Evolutionary conservation across 2,113 vertebrate species (phyloP).

Genomic region (Rhinoderma darwinii): DNA sequence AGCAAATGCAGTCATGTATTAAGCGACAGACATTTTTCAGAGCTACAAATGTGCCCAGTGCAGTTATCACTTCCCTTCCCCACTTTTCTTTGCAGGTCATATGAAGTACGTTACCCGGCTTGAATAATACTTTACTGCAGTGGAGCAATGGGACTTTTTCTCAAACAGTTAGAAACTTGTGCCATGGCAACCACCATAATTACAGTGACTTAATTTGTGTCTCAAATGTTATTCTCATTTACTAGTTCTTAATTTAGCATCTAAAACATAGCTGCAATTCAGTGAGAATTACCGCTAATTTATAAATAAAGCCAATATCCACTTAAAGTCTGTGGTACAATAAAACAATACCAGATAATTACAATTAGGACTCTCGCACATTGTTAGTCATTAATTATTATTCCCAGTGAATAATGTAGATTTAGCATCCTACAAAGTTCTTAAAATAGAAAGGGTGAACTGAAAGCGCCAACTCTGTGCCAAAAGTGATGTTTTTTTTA

Average conservation of each 20-base stretch:
- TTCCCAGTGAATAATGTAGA: neutral
- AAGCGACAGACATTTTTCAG: neutral
- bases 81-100: neutral
- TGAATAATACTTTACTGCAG: neutral
- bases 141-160: neutral
- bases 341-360: slow-evolving; percentile 40
- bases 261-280: slow-evolving; percentile 11
- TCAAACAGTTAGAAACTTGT: neutral
- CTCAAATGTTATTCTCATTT: slow-evolving; percentile 9
- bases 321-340: slow-evolving; percentile 21
- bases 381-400: slow-evolving; percentile 14
- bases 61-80: neutral
- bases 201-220: slow-evolving; percentile 15
- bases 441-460: slow-evolving; percentile 25
- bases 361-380: slow-evolving; percentile 13
- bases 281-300: slow-evolving; percentile 7
- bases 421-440: neutral
- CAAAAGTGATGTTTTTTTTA: neutral
- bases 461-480: neutral
- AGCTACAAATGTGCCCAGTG: neutral
- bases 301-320: slow-evolving; percentile 26
- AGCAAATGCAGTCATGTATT: no score
- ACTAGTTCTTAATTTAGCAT: slow-evolving; percentile 6
- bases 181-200: neutral
- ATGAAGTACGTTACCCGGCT: neutral